These are phyloP conservation scores for Ophion obscuratus DNA, from an alignment of 2,888 invertebrate species.

Conservation along the genomic window DNA sequence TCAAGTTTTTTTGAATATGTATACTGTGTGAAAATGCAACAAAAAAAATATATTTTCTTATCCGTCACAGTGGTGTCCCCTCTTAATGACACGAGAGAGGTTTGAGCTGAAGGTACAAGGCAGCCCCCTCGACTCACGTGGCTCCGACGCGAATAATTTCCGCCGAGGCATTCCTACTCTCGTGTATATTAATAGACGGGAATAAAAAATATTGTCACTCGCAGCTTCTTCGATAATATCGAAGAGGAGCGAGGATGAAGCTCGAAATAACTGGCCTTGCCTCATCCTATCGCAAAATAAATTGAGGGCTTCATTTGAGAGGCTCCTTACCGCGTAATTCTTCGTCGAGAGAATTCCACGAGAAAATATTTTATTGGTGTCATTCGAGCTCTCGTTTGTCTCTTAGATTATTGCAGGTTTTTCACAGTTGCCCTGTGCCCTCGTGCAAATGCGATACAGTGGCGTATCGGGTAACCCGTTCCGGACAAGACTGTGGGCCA, in stretches of 20 bases:
- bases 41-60: no score
- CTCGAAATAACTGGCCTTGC: slow-evolving; percentile 61
- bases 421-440: no score
- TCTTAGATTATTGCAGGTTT: no score
- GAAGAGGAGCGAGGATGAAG: slow-evolving; percentile 36
- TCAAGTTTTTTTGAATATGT: no score
- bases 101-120: not conserved
- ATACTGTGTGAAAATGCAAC: no score
- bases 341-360: not conserved
- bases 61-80: no score
- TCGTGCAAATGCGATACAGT: no score
- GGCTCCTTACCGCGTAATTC: slow-evolving; percentile 30
- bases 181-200: slow-evolving; percentile 56
- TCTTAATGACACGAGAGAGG: not conserved
- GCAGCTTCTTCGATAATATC: slow-evolving; percentile 47
- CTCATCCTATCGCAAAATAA: slow-evolving; percentile 44
- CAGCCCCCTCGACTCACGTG: slow-evolving; percentile 37
- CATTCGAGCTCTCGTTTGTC: no score
- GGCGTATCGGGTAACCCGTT: no score
- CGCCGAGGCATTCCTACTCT: not conserved
- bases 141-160: slow-evolving; percentile 45
- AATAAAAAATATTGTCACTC: not conserved
- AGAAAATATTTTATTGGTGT: no score
- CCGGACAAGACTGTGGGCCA: no score
- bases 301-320: slow-evolving; percentile 31